Conservation (phyloP, 2,113 vertebrate genomes). For the Pelecanoides urinatrix region DNA sequence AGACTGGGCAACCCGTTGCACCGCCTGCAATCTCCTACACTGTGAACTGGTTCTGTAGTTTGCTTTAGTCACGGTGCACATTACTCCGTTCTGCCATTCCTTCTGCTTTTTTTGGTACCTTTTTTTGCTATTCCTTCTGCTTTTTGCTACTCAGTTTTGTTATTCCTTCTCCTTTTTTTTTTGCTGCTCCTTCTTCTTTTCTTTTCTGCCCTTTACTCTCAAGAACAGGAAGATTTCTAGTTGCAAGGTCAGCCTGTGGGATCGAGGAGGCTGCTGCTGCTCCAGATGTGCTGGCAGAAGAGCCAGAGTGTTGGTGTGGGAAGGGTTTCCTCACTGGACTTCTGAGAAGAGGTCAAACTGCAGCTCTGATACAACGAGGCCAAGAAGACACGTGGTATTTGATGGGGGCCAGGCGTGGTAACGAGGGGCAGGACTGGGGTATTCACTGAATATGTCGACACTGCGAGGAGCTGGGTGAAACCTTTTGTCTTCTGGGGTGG, state of each 20-base stretch:
- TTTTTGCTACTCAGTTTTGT: neutral
- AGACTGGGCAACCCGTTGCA: neutral
- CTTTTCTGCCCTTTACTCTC: neutral
- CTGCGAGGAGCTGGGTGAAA: neutral
- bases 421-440: fast-evolving
- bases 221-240: neutral
- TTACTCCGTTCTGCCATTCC: neutral
- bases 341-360: neutral
- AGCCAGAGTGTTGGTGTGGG: neutral
- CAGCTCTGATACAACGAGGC: fast-evolving
- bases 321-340: neutral
- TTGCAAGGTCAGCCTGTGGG: neutral
- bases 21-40: neutral
- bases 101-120: constrained; percentile 10
- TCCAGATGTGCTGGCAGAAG: neutral
- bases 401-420: neutral
- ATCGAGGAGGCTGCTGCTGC: neutral
- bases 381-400: fast-evolving
- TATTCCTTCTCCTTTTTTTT: neutral
- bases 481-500: neutral
- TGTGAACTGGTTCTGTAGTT: neutral
- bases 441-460: neutral
- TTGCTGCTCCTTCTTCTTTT: neutral
- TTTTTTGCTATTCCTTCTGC: constrained; percentile 20
- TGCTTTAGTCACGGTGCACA: neutral